Percentiles rank a stretch among this genome's conserved stretches.
These are phyloP conservation scores for Calliopum simillimum DNA, from an alignment of 2,888 invertebrate species.

Conservation along the genomic window DNA sequence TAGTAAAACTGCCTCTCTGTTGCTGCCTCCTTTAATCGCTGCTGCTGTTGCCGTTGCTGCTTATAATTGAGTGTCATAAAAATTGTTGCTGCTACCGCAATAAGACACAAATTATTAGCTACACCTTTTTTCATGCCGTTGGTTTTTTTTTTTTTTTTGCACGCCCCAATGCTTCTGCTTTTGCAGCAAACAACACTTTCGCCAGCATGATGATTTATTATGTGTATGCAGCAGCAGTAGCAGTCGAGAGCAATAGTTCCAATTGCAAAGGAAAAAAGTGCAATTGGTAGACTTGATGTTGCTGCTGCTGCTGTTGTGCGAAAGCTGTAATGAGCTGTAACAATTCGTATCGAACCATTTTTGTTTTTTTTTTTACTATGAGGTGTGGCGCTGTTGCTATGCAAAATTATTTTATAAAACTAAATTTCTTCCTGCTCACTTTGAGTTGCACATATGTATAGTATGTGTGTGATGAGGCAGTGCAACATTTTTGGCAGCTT, in stretches of 20 bases:
- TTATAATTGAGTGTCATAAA: conserved; percentile 5
- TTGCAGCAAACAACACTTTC: conserved; percentile 11
- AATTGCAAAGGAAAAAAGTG: background rate
- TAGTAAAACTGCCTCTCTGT: background rate
- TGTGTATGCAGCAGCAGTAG: background rate
- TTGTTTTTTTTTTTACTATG: background rate
- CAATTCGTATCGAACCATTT: too few species aligned
- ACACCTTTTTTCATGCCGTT: background rate
- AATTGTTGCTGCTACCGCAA: background rate
- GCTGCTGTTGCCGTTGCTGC: background rate
- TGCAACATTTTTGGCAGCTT: background rate
- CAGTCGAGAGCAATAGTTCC: background rate
- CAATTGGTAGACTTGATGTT: background rate
- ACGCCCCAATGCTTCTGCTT: background rate
- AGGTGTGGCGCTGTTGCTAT: conserved; percentile 12
- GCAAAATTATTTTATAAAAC: background rate
- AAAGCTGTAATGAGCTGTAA: too few species aligned
- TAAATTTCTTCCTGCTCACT: background rate
- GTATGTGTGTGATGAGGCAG: background rate
- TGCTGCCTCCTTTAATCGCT: too few species aligned
- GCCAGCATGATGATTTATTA: conserved; percentile 19
- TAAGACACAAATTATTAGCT: background rate
- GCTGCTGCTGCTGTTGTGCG: too few species aligned
- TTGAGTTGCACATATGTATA: background rate
- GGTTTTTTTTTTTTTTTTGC: background rate